A percentile compares a stretch with the other conserved stretches of the same genome.
phyloP scores from a whole-genome alignment of 2,888 invertebrate species.

The Lissonota sp. region DNA sequence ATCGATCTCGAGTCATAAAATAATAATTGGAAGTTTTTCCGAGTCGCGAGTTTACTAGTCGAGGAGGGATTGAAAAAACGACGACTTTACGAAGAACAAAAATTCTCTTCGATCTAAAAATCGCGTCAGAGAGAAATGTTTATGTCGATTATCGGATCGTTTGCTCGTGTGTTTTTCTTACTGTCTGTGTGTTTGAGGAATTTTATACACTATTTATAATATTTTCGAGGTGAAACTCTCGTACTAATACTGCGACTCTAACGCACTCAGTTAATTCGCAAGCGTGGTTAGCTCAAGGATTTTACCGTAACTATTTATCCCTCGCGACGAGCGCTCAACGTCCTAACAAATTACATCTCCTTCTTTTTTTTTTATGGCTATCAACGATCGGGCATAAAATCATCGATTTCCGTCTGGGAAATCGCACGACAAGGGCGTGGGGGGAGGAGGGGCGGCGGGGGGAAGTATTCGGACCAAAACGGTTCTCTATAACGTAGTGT shows the following conservation, averaged over 20 bases:
- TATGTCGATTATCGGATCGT: constrained; percentile 49
- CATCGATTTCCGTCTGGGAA: constrained; percentile 47
- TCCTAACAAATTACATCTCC: constrained; percentile 53
- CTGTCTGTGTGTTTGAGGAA: constrained; percentile 22
- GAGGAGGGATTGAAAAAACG: constrained; percentile 8
- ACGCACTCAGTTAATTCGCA: constrained; percentile 63
- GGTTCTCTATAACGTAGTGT: constrained; percentile 52
- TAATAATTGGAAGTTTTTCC: constrained; percentile 18
- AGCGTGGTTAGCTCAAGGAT: constrained; percentile 57
- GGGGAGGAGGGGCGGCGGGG: background rate
- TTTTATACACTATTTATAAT: constrained; percentile 64
- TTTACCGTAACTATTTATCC: constrained; percentile 40
- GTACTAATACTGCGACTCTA: constrained; percentile 64
- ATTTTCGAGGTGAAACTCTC: constrained; percentile 62
- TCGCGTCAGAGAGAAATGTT: constrained; percentile 44
- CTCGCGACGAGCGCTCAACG: constrained; percentile 43
- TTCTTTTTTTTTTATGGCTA: constrained; percentile 40
- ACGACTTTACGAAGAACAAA: constrained; percentile 20
- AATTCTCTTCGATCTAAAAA: constrained; percentile 21
- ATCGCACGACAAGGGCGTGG: constrained; percentile 44
- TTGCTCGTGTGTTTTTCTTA: constrained; percentile 50
- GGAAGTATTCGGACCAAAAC: constrained; percentile 50
- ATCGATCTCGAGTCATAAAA: constrained; percentile 34
- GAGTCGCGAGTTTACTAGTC: constrained; percentile 32
- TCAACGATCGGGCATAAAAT: constrained; percentile 58